Evolutionary conservation across 2,888 invertebrate species (phyloP).

Genomic region (Apeira syringaria): DNA sequence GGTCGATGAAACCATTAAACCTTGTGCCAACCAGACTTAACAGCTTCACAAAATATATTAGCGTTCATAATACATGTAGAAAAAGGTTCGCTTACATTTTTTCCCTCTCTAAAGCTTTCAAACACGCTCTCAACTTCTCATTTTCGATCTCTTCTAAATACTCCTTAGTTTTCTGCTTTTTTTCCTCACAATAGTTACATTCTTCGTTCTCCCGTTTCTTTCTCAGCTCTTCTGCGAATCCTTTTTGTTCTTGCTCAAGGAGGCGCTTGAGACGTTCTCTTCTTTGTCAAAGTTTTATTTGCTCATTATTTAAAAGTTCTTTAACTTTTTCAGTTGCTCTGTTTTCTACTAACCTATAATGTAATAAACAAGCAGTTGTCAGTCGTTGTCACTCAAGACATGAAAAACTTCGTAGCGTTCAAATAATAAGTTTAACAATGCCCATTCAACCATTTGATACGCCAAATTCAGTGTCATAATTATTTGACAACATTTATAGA

Average conservation of each 20-base stretch:
- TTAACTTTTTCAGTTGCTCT: conserved; percentile 62
- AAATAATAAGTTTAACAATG: too few relatives aligned
- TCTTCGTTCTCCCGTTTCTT: conserved; percentile 51
- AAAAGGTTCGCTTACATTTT: conserved; percentile 57
- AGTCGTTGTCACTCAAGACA: too few relatives aligned
- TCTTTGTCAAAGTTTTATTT: conserved; percentile 66
- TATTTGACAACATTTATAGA: too few relatives aligned
- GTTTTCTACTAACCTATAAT: conserved; percentile 60
- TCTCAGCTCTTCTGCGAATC: conserved; percentile 48
- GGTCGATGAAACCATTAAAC: too few relatives aligned
- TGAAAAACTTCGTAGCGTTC: too few relatives aligned
- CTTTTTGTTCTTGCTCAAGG: conserved; percentile 56
- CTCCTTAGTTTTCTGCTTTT: conserved; percentile 43
- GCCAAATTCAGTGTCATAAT: too few relatives aligned
- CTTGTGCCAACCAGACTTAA: too few relatives aligned
- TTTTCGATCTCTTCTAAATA: conserved; percentile 59
- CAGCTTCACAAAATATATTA: too few relatives aligned
- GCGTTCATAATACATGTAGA: too few relatives aligned
- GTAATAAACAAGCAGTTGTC: too few relatives aligned
- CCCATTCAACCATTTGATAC: too few relatives aligned
- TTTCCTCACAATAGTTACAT: conserved; percentile 57
- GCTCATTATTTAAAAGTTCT: conserved; percentile 58
- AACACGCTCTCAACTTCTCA: conserved; percentile 61
- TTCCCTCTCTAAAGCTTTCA: conserved; percentile 68
- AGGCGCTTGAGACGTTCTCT: conserved; percentile 54